Evolutionary conservation across 2,888 invertebrate genomes (phyloP).

Genomic region (Thysanoteuthis rhombus): DNA sequence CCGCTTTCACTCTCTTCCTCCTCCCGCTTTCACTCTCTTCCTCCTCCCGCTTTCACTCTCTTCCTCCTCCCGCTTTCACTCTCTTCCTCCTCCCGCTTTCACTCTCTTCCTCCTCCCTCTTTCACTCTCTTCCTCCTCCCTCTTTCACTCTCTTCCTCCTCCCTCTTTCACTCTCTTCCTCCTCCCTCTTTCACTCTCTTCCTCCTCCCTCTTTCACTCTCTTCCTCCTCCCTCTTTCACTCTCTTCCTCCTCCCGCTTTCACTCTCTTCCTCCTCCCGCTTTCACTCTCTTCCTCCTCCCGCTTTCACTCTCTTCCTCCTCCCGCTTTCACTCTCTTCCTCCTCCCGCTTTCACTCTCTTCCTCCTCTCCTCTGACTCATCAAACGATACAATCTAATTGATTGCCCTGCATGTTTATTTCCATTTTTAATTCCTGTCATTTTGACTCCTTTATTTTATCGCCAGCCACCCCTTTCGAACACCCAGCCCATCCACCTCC

Average conservation of each 20-base stretch:
- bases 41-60: not conserved
- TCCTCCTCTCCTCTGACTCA: not conserved
- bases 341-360: not conserved
- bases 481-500: too few species aligned
- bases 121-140: not conserved
- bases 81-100: not conserved
- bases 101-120: too few species aligned
- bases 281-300: too few species aligned
- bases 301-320: fast-evolving
- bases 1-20: too few species aligned
- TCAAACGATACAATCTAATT: constrained; percentile 31
- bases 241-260: too few species aligned
- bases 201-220: not conserved
- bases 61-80: not conserved
- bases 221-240: too few species aligned
- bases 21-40: too few species aligned
- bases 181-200: too few species aligned
- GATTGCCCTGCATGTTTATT: constrained; percentile 28
- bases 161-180: too few species aligned
- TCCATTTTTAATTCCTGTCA: constrained; percentile 31
- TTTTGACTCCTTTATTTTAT: constrained; percentile 25
- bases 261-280: not conserved
- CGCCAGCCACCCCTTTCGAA: not conserved
- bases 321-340: too few species aligned
- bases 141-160: not conserved